Evolutionary conservation across 2,888 invertebrate genomes (phyloP).

Genomic region (Parasteatoda lunata): DNA sequence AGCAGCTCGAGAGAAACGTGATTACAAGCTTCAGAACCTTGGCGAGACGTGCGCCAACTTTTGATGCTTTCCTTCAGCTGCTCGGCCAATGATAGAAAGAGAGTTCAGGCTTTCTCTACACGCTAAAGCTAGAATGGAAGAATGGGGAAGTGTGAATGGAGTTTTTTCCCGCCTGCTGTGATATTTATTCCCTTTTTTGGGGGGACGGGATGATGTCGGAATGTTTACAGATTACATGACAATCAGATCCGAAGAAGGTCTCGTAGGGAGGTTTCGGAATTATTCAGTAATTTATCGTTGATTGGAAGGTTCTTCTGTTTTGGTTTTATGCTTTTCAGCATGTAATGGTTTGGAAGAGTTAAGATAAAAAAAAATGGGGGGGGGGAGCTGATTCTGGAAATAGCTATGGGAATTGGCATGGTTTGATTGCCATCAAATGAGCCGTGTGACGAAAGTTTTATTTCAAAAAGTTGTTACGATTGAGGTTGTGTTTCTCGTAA

Average conservation of each 20-base stretch:
- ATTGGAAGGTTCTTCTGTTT: background rate
- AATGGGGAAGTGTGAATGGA: constrained; percentile 31
- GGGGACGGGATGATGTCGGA: background rate
- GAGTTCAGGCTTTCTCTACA: constrained; percentile 4
- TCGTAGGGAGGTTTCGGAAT: constrained; percentile 1
- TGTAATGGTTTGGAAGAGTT: no score
- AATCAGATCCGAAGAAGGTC: constrained; percentile 16
- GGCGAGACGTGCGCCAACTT: constrained; percentile 30
- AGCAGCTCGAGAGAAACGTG: constrained; percentile 49
- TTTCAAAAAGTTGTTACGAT: no score
- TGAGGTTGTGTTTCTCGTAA: no score
- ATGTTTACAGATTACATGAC: constrained; percentile 33
- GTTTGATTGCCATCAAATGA: no score
- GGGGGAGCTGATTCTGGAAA: no score
- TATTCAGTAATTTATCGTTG: constrained; percentile 19
- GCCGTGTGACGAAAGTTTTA: no score
- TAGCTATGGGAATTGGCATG: no score
- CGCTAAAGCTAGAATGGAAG: background rate
- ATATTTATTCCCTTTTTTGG: constrained; percentile 39
- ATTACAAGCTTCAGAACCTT: constrained; percentile 39
- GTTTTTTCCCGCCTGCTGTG: constrained; percentile 10
- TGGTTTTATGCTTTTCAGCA: no score
- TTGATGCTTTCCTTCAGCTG: constrained; percentile 13
- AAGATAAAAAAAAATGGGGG: no score
- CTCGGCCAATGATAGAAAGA: constrained; percentile 11